phyloP scores from a whole-genome alignment of 1,140 invertebrate genomes.

The Papilio glaucus region DNA sequence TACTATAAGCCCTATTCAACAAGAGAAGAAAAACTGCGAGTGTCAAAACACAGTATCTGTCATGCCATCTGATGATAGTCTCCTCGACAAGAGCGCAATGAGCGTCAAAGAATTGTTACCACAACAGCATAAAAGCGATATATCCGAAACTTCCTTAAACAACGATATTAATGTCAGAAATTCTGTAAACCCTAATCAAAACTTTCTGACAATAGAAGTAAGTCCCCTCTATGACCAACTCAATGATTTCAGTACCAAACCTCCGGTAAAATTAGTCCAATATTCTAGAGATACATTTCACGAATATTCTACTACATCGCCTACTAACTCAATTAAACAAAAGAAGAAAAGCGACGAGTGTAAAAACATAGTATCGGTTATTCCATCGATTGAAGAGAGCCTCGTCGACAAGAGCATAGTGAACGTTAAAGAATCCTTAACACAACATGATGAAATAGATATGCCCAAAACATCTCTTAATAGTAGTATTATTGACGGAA shows the following conservation, averaged over 20 bases:
- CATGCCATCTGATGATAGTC: constrained; percentile 48
- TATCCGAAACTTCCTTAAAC: not conserved
- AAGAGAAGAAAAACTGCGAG: constrained; percentile 5
- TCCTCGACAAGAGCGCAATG: constrained; percentile 44
- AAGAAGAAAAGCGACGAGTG: constrained; percentile 3
- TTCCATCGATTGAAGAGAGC: not conserved
- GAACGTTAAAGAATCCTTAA: not conserved
- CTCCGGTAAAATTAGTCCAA: constrained; percentile 13
- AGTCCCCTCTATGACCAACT: constrained; percentile 43
- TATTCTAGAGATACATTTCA: not conserved
- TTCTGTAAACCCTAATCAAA: constrained; percentile 51
- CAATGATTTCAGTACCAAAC: constrained; percentile 3
- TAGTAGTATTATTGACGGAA: not conserved
- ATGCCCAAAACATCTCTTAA: not conserved
- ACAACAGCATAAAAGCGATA: not conserved
- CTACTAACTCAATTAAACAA: not conserved
- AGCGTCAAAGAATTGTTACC: constrained; percentile 31
- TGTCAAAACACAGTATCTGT: constrained; percentile 39
- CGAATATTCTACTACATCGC: not conserved
- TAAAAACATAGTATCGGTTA: not conserved
- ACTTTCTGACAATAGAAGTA: constrained; percentile 55
- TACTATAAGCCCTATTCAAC: constrained; percentile 17
- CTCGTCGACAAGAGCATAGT: not conserved
- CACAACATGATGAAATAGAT: not conserved
- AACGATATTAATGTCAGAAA: constrained; percentile 13